Percentiles rank a stretch among this genome's conserved stretches.
Conservation (phyloP, 2,888 invertebrate species). For the Dermolepida albohirtum region DNA sequence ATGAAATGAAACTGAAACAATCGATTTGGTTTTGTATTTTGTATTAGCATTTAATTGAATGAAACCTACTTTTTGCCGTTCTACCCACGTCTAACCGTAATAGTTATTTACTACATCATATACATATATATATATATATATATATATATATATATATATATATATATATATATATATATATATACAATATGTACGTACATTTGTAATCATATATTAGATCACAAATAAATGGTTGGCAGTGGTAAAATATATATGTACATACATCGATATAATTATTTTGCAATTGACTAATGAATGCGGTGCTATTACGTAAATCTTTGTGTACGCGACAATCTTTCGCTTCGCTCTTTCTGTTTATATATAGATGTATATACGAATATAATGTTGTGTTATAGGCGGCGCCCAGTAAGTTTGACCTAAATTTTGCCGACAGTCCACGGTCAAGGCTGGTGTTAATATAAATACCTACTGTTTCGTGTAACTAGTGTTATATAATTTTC, state of each 20-base stretch:
- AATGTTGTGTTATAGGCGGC: slow-evolving; percentile 24
- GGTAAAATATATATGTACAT: slow-evolving; percentile 17
- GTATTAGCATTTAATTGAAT: slow-evolving; percentile 18
- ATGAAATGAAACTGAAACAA: slow-evolving; percentile 27
- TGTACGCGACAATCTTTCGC: slow-evolving; percentile 21
- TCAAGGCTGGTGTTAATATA: slow-evolving; percentile 31
- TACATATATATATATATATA: too few species aligned
- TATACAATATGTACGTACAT: slow-evolving; percentile 3
- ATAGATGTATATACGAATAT: too few species aligned
- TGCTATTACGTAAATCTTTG: slow-evolving; percentile 11
- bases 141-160: too few species aligned
- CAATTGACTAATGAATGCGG: slow-evolving; percentile 31
- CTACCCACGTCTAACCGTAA: slow-evolving; percentile 12
- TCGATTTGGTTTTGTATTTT: background rate
- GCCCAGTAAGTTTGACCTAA: slow-evolving; percentile 37
- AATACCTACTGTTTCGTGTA: background rate
- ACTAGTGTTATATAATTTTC: slow-evolving; percentile 19
- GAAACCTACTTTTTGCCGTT: slow-evolving; percentile 18
- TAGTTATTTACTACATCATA: background rate
- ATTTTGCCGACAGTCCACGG: slow-evolving; percentile 31
- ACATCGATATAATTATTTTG: slow-evolving; percentile 29
- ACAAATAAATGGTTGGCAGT: slow-evolving; percentile 5
- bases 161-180: too few species aligned
- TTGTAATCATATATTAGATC: background rate
- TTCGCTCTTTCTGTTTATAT: background rate